Evolutionary conservation across 1,140 invertebrate species (phyloP), one percentile per base, ranked within the genome.

Genomic region (Nylanderia fulva): DNA sequence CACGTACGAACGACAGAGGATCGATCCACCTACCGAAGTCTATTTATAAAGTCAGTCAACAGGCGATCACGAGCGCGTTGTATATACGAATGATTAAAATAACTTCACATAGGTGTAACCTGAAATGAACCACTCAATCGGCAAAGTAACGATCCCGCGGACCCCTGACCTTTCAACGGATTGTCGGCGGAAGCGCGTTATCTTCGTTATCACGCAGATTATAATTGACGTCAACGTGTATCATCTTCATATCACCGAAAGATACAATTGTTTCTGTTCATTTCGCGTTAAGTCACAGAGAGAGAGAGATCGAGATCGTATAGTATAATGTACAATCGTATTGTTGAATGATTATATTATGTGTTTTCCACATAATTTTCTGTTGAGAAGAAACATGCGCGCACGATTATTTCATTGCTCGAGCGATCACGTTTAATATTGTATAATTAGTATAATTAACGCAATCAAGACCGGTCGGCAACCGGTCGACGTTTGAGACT

Each of bases 111-210:
- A 82, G 77, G 76, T 72, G 29, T 48, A 82, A 71, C 58, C 72
- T 76, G 71, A 76, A 84, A 76, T 76, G 80, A 84, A 64, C 29
- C 80, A 36, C 45, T 75, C 39, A 75, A 75, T 84, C 80, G 80
- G 24, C 29, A 64, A 84, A 82, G 58, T 45, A 72, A 86, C 48
- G 52, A 54, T 83, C 64, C 18, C 29, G 54, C 9, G 58, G 33
- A 86, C 71, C 69, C 48, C 61, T 66, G 80, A 58, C 80, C 60
- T 86, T 86, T 84, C 24, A 27, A 36, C 48, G 21, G 39, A 63
- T 45, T 84, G 29, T 36, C 52, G 36, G 27, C 9, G 42, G 48
- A 52, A 15, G 13, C 36, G 36, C 48, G 56, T 74, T 61, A 84
- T 84, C 71, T 39, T 60, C 29, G 79, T 69, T n/a, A n/a, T n/a